These are phyloP conservation scores for Aplysia californica DNA, from an alignment of 1,140 invertebrate species.

Conservation along the genomic window DNA sequence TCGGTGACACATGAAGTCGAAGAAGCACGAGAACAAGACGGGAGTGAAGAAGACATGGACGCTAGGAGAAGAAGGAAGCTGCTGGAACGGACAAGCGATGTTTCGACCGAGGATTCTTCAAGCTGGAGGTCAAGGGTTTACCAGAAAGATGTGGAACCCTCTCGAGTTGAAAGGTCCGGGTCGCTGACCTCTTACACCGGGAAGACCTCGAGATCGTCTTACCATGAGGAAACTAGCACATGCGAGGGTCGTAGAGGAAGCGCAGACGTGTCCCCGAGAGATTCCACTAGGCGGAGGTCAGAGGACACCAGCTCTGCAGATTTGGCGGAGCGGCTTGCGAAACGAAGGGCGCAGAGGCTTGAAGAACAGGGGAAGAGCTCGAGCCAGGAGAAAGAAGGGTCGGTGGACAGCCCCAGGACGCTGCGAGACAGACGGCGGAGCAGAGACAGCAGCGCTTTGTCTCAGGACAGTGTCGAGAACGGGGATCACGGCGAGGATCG, in stretches of 20 bases:
- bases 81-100: neutral
- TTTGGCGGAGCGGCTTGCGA: neutral
- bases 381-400: neutral
- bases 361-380: neutral
- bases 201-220: neutral
- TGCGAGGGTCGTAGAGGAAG: neutral
- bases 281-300: neutral
- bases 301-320: neutral
- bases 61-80: neutral
- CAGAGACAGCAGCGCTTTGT: neutral
- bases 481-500: neutral
- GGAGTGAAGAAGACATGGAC: neutral
- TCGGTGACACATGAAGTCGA: no score
- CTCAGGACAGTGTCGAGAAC: neutral
- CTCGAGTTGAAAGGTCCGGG: no score
- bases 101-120: neutral
- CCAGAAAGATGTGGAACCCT: neutral
- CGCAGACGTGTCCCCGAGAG: neutral
- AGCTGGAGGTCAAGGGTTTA: conserved; percentile 11
- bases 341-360: neutral
- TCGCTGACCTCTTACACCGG: no score
- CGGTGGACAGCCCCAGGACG: neutral
- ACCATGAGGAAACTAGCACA: neutral
- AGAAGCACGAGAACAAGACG: no score
- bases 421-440: neutral